phyloP scores from a whole-genome alignment of 2,888 invertebrate species.

The Fabriciana adippe region DNA sequence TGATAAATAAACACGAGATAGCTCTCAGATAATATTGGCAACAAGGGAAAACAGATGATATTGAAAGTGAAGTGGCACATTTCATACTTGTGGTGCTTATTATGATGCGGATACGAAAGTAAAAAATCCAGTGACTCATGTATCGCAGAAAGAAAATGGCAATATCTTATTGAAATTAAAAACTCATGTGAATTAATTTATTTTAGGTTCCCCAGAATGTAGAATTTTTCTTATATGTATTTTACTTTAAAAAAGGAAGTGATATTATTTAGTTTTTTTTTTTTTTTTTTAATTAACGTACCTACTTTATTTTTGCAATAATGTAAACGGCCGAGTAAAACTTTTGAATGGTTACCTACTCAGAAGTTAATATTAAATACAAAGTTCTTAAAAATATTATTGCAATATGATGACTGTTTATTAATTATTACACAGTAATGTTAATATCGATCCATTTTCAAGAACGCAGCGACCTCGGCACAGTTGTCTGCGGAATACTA shows the following conservation, averaged over 20 bases:
- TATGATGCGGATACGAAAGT: conserved; percentile 32
- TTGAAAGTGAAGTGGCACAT: not conserved
- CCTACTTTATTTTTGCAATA: not conserved
- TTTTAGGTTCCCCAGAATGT: not conserved
- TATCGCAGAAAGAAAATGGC: conserved; percentile 19
- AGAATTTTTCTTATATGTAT: too few species aligned
- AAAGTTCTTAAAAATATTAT: not conserved
- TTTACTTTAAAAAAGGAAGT: too few species aligned
- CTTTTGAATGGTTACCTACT: not conserved
- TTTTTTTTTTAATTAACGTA: not conserved
- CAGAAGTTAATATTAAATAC: not conserved
- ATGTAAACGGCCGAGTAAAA: not conserved
- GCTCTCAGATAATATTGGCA: not conserved
- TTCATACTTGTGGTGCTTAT: conserved; percentile 3
- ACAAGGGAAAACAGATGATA: conserved; percentile 13
- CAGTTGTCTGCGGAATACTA: conserved; percentile 49
- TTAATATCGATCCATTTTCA: conserved; percentile 52
- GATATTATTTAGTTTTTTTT: not conserved
- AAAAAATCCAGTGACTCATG: conserved; percentile 36
- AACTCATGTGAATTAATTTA: not conserved
- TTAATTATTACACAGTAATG: conserved; percentile 34
- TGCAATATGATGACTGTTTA: conserved; percentile 19
- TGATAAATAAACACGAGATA: conserved; percentile 26
- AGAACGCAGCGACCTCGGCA: conserved; percentile 55
- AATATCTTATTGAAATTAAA: conserved; percentile 5